phyloP scores from a whole-genome alignment of 2,113 vertebrate genomes.

The Sander vitreus region DNA sequence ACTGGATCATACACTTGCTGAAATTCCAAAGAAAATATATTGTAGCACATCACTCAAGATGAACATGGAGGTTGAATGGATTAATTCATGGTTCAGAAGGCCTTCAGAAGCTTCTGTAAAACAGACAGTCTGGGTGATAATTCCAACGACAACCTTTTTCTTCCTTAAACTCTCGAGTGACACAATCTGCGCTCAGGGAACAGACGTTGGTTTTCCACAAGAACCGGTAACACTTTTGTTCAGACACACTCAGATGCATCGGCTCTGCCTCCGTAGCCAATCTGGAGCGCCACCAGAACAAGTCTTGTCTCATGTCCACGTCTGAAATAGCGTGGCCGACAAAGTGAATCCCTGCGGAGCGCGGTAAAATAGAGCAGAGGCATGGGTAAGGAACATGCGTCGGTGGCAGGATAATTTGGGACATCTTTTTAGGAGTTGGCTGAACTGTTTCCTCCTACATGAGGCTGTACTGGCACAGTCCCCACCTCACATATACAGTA shows the following conservation, averaged over 20 bases:
- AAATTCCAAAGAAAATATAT: not conserved
- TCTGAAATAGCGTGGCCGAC: constrained; percentile 67
- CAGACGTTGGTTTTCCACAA: constrained; percentile 51
- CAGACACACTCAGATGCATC: constrained; percentile 18
- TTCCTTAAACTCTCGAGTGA: constrained; percentile 42
- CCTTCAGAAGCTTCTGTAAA: not conserved
- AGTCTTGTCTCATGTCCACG: constrained; percentile 53
- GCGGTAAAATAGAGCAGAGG: constrained; percentile 57
- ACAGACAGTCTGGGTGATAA: constrained; percentile 14
- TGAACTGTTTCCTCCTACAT: constrained; percentile 68
- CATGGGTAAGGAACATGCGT: constrained; percentile 65
- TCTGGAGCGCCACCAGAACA: constrained; percentile 58
- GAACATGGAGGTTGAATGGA: not conserved
- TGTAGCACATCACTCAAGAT: not conserved
- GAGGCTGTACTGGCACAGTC: constrained; percentile 42
- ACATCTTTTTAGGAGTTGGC: constrained; percentile 67
- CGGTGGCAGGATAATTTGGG: constrained; percentile 73
- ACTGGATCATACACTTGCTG: too few relatives aligned
- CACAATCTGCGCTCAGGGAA: constrained; percentile 43
- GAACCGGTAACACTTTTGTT: constrained; percentile 63
- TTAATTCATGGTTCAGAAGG: not conserved
- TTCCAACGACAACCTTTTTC: constrained; percentile 37
- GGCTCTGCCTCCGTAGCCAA: constrained; percentile 48
- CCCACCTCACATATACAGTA: constrained; percentile 12
- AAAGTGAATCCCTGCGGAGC: constrained; percentile 60